Evolutionary conservation across 2,113 vertebrate genomes (phyloP).

Genomic region (Holacanthus passer): DNA sequence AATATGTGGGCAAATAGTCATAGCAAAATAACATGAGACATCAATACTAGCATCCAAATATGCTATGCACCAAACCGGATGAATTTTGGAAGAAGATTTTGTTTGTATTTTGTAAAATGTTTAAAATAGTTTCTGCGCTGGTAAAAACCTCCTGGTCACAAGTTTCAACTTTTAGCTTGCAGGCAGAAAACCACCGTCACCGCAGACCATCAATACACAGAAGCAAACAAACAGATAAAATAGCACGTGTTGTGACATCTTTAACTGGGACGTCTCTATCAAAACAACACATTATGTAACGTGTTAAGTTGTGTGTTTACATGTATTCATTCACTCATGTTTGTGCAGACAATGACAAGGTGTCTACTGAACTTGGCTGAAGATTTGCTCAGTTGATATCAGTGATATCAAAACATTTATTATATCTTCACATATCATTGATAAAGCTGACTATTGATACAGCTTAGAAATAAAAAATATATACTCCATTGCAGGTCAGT

Average conservation of each 20-base stretch:
- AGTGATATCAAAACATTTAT: neutral
- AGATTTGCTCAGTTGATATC: neutral
- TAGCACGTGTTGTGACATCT: neutral
- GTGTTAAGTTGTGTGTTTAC: neutral
- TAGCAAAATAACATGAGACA: neutral
- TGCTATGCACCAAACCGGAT: neutral
- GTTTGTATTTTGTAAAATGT: neutral
- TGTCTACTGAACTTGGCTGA: neutral
- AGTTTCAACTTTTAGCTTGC: neutral
- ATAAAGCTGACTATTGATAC: neutral
- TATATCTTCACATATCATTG: neutral
- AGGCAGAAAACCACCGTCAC: neutral
- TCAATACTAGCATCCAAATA: neutral
- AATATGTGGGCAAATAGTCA: neutral
- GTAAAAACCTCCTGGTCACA: slow-evolving; percentile 22
- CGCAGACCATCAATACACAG: neutral
- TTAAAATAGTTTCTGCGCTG: neutral
- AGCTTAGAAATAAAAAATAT: too few relatives aligned
- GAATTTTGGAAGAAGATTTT: neutral
- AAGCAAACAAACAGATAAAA: slow-evolving; percentile 10
- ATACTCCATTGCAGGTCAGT: neutral
- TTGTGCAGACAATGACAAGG: neutral
- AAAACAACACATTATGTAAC: neutral
- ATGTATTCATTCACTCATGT: neutral
- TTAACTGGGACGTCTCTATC: neutral